Base-by-base conservation (phyloP, 2,113 vertebrate species). In the Motacilla alba region DNA sequence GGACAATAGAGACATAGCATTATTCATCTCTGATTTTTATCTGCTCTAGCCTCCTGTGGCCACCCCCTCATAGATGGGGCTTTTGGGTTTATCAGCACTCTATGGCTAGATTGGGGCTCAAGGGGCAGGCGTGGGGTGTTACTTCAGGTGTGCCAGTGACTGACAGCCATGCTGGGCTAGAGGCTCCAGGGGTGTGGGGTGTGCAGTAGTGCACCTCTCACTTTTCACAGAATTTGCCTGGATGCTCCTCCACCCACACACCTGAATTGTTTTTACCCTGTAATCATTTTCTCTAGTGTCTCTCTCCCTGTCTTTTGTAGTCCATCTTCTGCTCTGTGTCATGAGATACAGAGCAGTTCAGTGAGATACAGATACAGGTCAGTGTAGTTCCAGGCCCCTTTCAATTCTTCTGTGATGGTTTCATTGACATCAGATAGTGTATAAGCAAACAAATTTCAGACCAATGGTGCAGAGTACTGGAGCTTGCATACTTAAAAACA, bases 221-320 rank as follows among this genome's bases (percentile, higher is more conserved):
- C 52, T 43, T 66, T 30, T 21, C 43, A 43, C 16, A 67, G 24
- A 43, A 35, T 15, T 49, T 58, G 10, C 10, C 26, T 13, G 14
- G 8, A 4, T 3, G 2, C 15, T 4, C 10, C 5, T 6, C 2
- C 14, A 20, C 14, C 3, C 27, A 11, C 21, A 16, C 13, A 20
- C 17, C 20, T 39, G 30, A 14, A 26, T 30, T 13, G 7, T 20
- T 59, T 49, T 21, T 41, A 49, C 10, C 7, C 8, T 64, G 22
- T 33, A 46, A 46, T 33, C 2, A 39, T 58, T 75, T 49, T 50
- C 52, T 35, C 19, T 20, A 24, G 15, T 18, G 2, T 74, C 41
- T 41, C 12, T 50, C 43, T 15, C 17, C 39, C 10, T 33, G 3
- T 47, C 43, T 33, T 59, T 68, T 30, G 33, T 3, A 43, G 30